Percentiles rank a stretch among this genome's conserved stretches.
Evolutionary conservation across 1,140 invertebrate species (phyloP).

Genomic region (Idris sp.): DNA sequence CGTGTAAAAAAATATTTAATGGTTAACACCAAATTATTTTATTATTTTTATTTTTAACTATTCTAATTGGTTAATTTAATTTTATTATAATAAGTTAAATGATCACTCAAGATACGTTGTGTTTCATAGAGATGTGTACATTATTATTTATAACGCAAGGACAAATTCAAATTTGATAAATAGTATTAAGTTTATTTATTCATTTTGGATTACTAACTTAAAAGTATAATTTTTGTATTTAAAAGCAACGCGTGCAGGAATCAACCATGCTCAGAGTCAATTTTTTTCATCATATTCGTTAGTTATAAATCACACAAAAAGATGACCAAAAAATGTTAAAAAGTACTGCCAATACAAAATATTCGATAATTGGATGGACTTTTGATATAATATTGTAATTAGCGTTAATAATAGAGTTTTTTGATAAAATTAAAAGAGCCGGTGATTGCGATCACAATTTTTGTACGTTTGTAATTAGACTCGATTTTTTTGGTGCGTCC

Average conservation of each 20-base stretch:
- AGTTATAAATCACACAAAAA: constrained; percentile 7
- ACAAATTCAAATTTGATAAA: constrained; percentile 29
- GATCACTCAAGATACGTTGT: constrained; percentile 32
- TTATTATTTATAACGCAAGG: constrained; percentile 40
- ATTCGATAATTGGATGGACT: constrained; percentile 25
- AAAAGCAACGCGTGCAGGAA: constrained; percentile 40
- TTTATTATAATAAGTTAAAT: not conserved
- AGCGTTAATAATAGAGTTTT: constrained; percentile 39
- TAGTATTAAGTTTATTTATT: constrained; percentile 53
- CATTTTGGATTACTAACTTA: constrained; percentile 32
- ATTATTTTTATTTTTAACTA: constrained; percentile 19
- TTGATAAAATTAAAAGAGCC: constrained; percentile 26
- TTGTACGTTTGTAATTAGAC: constrained; percentile 54
- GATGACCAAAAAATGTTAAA: not conserved
- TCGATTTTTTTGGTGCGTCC: constrained; percentile 54
- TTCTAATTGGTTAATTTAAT: no score
- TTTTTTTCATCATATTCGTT: constrained; percentile 28
- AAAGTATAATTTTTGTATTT: constrained; percentile 31
- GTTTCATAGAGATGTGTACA: constrained; percentile 32
- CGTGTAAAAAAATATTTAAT: constrained; percentile 37
- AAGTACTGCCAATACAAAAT: constrained; percentile 33
- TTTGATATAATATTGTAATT: constrained; percentile 48
- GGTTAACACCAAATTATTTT: constrained; percentile 18
- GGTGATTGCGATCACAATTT: constrained; percentile 30
- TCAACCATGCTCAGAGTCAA: constrained; percentile 37